Evolutionary conservation across 2,888 invertebrate species (phyloP).

Genomic region (Platypus cylindrus): DNA sequence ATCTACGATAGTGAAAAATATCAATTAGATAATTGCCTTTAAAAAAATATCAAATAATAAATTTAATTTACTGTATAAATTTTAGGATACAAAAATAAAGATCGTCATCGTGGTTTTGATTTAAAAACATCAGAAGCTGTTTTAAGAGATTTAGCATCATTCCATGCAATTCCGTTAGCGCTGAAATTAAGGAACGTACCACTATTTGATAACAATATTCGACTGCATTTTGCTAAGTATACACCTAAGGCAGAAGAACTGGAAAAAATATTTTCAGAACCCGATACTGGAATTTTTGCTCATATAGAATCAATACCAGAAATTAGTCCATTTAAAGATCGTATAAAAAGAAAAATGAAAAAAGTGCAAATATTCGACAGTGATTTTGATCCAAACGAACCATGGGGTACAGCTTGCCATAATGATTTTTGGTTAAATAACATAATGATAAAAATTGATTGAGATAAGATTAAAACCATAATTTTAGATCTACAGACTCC

Average conservation of each 20-base stretch:
- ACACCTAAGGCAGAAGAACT: not conserved
- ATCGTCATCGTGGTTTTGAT: constrained; percentile 36
- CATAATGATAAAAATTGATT: constrained; percentile 36
- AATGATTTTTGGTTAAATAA: constrained; percentile 49
- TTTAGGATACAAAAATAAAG: constrained; percentile 31
- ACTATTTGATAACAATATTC: constrained; percentile 27
- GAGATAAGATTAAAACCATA: constrained; percentile 15
- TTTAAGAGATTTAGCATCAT: constrained; percentile 37
- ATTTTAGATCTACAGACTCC: constrained; percentile 23
- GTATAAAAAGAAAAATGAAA: not conserved
- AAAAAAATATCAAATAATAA: too few relatives aligned
- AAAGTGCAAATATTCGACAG: constrained; percentile 5
- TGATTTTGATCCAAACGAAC: constrained; percentile 22
- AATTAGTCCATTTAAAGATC: not conserved
- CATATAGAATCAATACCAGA: not conserved
- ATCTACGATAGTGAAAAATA: not conserved
- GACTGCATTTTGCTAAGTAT: constrained; percentile 20
- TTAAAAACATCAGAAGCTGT: constrained; percentile 33
- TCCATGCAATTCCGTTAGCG: constrained; percentile 42
- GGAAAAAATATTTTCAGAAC: not conserved
- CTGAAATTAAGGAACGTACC: constrained; percentile 33
- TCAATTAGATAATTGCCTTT: not conserved
- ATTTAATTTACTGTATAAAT: constrained; percentile 2
- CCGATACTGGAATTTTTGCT: not conserved
- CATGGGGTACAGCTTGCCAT: constrained; percentile 41